These are phyloP conservation scores for Ageneiosus marmoratus DNA, from an alignment of 2,113 vertebrate genomes.

Conservation along the genomic window DNA sequence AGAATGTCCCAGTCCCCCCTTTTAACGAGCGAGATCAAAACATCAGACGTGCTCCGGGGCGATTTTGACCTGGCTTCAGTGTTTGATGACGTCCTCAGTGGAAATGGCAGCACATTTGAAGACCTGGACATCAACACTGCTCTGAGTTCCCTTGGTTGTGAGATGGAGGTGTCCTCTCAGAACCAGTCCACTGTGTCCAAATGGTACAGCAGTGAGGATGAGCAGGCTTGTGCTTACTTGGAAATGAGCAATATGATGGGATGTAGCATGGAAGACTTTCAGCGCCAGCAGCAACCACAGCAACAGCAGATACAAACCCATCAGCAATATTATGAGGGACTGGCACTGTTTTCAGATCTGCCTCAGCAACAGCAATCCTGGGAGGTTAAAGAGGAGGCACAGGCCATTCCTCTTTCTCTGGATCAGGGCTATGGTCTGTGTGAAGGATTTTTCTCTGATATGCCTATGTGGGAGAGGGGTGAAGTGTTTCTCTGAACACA, in stretches of 20 bases:
- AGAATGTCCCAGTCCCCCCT: slow-evolving; percentile 69
- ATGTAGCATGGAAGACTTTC: slow-evolving; percentile 63
- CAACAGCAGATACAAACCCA: slow-evolving; percentile 67
- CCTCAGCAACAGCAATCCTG: slow-evolving; percentile 72
- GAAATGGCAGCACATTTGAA: slow-evolving; percentile 78
- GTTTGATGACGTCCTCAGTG: slow-evolving; percentile 76
- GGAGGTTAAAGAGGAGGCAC: slow-evolving; percentile 75
- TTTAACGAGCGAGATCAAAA: slow-evolving; percentile 66
- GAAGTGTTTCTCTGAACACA: slow-evolving; percentile 74
- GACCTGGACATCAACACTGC: slow-evolving; percentile 81
- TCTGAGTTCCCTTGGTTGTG: slow-evolving; percentile 75
- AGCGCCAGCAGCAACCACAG: slow-evolving; percentile 61
- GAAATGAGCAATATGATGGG: slow-evolving; percentile 61
- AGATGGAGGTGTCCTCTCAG: slow-evolving; percentile 69
- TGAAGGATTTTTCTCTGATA: slow-evolving; percentile 78
- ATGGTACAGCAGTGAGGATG: slow-evolving; percentile 66
- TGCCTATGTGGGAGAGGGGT: slow-evolving; percentile 76
- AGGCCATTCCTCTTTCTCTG: slow-evolving; percentile 67
- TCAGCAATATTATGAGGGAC: slow-evolving; percentile 68
- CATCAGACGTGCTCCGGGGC: slow-evolving; percentile 68
- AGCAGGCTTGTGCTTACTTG: slow-evolving; percentile 69
- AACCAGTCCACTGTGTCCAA: slow-evolving; percentile 61
- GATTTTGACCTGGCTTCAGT: slow-evolving; percentile 77
- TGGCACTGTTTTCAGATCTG: slow-evolving; percentile 68
- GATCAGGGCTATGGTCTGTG: slow-evolving; percentile 74